Conservation (phyloP, 2,888 invertebrate genomes). For the Hirtodrosophila duncani region DNA sequence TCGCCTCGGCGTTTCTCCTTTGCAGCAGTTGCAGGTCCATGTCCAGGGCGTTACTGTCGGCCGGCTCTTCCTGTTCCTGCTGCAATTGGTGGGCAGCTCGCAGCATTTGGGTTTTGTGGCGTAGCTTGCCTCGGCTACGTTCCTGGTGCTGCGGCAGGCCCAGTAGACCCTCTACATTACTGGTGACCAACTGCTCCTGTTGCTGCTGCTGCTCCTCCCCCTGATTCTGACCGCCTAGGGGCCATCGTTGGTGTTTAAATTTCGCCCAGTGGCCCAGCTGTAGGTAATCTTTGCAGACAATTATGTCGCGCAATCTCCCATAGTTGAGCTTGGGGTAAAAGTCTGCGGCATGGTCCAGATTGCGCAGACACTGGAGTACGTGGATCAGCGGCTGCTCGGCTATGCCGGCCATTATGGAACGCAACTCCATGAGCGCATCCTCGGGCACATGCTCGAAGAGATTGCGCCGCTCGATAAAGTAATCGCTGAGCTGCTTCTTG, state of each 20-base stretch:
- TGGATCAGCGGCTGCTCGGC: slow-evolving; percentile 86
- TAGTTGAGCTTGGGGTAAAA: slow-evolving; percentile 84
- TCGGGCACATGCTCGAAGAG: slow-evolving; percentile 85
- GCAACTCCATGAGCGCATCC: slow-evolving; percentile 82
- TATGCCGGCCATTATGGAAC: slow-evolving; percentile 83
- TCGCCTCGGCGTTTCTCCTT: not conserved
- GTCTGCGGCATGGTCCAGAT: slow-evolving; percentile 82
- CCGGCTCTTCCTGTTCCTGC: slow-evolving; percentile 49
- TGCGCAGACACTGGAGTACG: slow-evolving; percentile 84
- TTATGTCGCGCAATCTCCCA: slow-evolving; percentile 79
- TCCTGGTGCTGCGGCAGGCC: slow-evolving; percentile 80
- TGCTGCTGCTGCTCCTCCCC: not conserved
- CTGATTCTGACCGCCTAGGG: slow-evolving; percentile 33
- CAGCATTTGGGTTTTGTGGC: slow-evolving; percentile 78
- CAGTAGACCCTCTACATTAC: slow-evolving; percentile 75
- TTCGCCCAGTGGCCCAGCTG: slow-evolving; percentile 69
- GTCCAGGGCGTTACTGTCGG: slow-evolving; percentile 78
- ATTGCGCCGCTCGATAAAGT: slow-evolving; percentile 86
- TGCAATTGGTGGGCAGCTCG: slow-evolving; percentile 50
- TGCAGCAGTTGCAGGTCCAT: slow-evolving; percentile 80
- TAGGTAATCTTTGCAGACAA: slow-evolving; percentile 81
- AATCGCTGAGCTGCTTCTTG: slow-evolving; percentile 83
- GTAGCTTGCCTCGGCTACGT: slow-evolving; percentile 80
- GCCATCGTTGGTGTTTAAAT: slow-evolving; percentile 53
- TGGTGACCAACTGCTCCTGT: not conserved